Conservation (phyloP, 92 coral and sea anemone genomes). For the Phenganax subtilis region DNA sequence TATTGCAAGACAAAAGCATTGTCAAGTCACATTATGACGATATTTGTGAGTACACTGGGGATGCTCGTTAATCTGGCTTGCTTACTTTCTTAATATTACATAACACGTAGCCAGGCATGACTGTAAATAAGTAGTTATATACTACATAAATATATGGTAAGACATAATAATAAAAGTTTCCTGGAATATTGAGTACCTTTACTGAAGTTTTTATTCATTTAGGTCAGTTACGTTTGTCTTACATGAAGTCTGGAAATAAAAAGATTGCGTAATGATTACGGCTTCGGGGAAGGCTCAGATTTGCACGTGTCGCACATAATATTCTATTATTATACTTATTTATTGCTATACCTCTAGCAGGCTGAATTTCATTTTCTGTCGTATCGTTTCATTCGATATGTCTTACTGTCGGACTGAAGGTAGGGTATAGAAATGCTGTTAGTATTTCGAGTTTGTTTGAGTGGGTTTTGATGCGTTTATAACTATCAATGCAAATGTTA, state of each 20-base stretch:
- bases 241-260: too few relatives aligned
- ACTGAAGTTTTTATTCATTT: too few relatives aligned
- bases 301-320: too few relatives aligned
- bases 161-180: too few relatives aligned
- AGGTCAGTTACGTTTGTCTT: too few relatives aligned
- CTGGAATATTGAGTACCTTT: too few relatives aligned
- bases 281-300: too few relatives aligned
- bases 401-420: slow-evolving; percentile 95
- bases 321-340: too few relatives aligned
- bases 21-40: slow-evolving; percentile 68
- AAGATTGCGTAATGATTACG: too few relatives aligned
- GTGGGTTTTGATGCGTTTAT: not conserved
- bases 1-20: slow-evolving; percentile 63
- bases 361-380: not conserved
- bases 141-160: too few relatives aligned
- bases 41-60: slow-evolving; percentile 77
- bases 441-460: not conserved
- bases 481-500: not conserved
- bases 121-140: too few relatives aligned
- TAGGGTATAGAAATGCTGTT: slow-evolving; percentile 29
- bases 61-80: not conserved
- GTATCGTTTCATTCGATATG: slow-evolving; percentile 39
- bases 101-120: too few relatives aligned
- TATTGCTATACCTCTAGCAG: not conserved
- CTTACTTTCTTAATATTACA: not conserved